Base-by-base conservation (phyloP, 2,113 vertebrate genomes). In the Colistium nudipinnis region DNA sequence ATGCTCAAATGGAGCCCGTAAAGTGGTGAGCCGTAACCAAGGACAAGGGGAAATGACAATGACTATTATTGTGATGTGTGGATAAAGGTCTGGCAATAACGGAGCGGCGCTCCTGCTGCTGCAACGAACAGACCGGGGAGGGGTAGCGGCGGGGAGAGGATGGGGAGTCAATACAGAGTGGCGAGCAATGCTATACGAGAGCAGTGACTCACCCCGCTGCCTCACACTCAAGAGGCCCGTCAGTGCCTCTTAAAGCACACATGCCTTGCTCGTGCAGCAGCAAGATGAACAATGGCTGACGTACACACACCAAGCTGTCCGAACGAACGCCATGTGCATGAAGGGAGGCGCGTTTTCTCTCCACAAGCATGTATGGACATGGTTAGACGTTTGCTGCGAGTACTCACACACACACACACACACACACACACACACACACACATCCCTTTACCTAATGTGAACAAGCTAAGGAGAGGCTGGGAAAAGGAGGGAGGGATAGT, bases 171-270 rank as follows among this genome's bases (percentile, higher is more conserved):
- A 88, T 85, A 83, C 57, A 44, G 78, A 36, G 52, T 19, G 16
- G 75, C 74, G 77, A 69, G 62, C 53, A 19, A 28, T 10, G 81
- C 64, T 71, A 74, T 73, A 76, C 54, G 76, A 85, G 81, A 83
- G 74, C 78, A 74, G 79, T 90, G 90, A 89, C 76, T 91, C 85
- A 90, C 78, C 73, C 25, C 13, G 59, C 62, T 38, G 64, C 74
- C 49, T 76, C 47, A 54, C 61, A 48, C 70, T 67, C 64, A 59
- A 27, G n/a, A 56, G 49, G 49, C 55, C 41, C 61, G 45, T 20
- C 39, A 61, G 66, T 68, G 52, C 62, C 65, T 61, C 38, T 35
- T n/a, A 12, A 41, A 53, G 67, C 38, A 62, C 53, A 74, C 38
- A 35, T 5, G n/a, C 52, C 27, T 44, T 16, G 19, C 11, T 59